Base-by-base conservation (phyloP, 1,140 invertebrate genomes). In the Nomia melanderi region DNA sequence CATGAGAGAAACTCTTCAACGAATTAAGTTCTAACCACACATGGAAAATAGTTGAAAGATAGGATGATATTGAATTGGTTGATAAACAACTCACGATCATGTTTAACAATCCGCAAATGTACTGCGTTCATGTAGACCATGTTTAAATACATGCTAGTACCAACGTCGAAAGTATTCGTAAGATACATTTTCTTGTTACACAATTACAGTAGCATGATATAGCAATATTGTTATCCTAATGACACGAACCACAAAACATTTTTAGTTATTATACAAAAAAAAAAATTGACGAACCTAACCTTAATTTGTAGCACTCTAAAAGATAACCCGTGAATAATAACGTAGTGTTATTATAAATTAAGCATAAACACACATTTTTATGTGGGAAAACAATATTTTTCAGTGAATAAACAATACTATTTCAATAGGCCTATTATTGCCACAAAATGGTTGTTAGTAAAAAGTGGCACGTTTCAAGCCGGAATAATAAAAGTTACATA, bases 41-140 rank as follows among this genome's bases (percentile, higher is more conserved):
- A 39, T 50, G 9, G 8, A 62, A n/a, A 72, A 72, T 62, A 50
- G 6, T 47, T 72, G n/a, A 14, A 63, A 36, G 33, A 25, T 4
- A 14, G 12, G 9, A 72, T 44, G 39, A 57, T 29, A 44, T 31
- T 31, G 14, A 57, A 60, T 31, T 8, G 25, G 9, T 29, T 41
- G 25, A 39, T 14, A 11, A 44, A 54, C 23, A 36, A 25, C 3
- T 25, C 2, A 47, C 9, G 6, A 33, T 20, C 27, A 4, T 14
- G 11, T 60, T 25, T 50, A 72, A 50, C 14, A 50, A 50, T 62
- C 1, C 23, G 23, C 23, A 44, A 33, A 14, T 60, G 33, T 20
- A 23, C 3, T 59, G 20, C 36, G 23, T 39, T 63, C 12, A 63
- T 27, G 25, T 44, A 9, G 1, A 41, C 5, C 36, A 23, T 8